Percentiles rank a stretch among this genome's conserved stretches.
Evolutionary conservation across 2,888 invertebrate genomes (phyloP).

Genomic region (Euplagia quadripunctaria): DNA sequence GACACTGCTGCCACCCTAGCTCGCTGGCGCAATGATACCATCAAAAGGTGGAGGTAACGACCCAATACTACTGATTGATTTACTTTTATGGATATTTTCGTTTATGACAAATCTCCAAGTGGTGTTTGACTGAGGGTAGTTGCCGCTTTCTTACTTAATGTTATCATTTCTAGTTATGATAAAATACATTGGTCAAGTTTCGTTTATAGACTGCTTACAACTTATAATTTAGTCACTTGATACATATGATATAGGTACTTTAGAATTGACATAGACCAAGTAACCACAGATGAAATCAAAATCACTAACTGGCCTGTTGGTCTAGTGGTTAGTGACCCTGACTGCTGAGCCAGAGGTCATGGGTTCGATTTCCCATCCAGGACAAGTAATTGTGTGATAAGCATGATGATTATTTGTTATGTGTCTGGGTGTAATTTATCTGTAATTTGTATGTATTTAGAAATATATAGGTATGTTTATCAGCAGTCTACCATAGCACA

Average conservation of each 20-base stretch:
- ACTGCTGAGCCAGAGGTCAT: too few species aligned
- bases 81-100: conserved; percentile 60
- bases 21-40: conserved; percentile 38
- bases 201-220: conserved; percentile 8
- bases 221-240: conserved; percentile 1
- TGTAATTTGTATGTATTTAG: too few species aligned
- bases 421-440: too few species aligned
- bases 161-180: conserved; percentile 19
- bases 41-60: conserved; percentile 56
- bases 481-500: too few species aligned
- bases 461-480: too few species aligned
- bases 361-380: too few species aligned
- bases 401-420: too few species aligned
- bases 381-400: too few species aligned
- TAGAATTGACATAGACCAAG: too few species aligned
- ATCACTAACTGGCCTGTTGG: too few species aligned
- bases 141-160: conserved; percentile 38
- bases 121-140: conserved; percentile 31
- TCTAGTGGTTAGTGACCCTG: too few species aligned
- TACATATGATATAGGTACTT: too few species aligned
- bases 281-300: background rate
- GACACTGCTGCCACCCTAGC: conserved; percentile 55
- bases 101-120: conserved; percentile 48
- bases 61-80: conserved; percentile 66
- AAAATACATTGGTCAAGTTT: conserved; percentile 11